Evolutionary conservation across 2,888 invertebrate species (phyloP).

Genomic region (Trachelus tabidus): DNA sequence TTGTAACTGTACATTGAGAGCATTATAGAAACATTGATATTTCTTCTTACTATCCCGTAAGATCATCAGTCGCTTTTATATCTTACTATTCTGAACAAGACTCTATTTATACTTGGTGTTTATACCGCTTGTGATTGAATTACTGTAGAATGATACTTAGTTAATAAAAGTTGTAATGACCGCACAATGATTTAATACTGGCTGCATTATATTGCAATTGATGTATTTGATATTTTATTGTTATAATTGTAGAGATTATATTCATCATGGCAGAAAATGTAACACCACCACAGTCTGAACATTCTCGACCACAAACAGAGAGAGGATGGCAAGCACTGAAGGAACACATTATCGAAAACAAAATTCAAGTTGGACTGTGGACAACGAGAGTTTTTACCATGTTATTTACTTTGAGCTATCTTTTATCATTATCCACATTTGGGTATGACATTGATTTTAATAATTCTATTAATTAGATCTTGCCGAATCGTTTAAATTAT

Average conservation of each 20-base stretch:
- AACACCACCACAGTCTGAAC: conserved; percentile 2
- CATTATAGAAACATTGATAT: not conserved
- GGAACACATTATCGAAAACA: conserved; percentile 81
- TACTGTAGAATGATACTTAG: not conserved
- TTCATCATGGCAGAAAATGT: conserved; percentile 50
- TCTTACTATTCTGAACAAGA: not conserved
- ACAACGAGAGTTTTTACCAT: conserved; percentile 86
- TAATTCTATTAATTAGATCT: conserved; percentile 32
- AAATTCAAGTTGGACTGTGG: conserved; percentile 90
- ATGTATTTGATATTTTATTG: not conserved
- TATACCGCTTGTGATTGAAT: not conserved
- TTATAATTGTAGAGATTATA: not conserved
- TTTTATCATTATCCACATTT: conserved; percentile 80
- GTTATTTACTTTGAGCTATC: conserved; percentile 84
- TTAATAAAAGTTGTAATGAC: not conserved
- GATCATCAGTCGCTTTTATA: not conserved
- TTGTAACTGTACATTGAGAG: not conserved
- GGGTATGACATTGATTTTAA: conserved; percentile 73
- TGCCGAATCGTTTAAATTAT: conserved; percentile 16
- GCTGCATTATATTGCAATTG: not conserved
- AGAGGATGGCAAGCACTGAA: conserved; percentile 76
- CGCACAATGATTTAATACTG: not conserved
- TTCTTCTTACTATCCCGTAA: not conserved
- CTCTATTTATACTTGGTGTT: not conserved
- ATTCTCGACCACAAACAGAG: conserved; percentile 37